phyloP scores from a whole-genome alignment of 2,888 invertebrate species.

The Rhamphomyia laevipes region DNA sequence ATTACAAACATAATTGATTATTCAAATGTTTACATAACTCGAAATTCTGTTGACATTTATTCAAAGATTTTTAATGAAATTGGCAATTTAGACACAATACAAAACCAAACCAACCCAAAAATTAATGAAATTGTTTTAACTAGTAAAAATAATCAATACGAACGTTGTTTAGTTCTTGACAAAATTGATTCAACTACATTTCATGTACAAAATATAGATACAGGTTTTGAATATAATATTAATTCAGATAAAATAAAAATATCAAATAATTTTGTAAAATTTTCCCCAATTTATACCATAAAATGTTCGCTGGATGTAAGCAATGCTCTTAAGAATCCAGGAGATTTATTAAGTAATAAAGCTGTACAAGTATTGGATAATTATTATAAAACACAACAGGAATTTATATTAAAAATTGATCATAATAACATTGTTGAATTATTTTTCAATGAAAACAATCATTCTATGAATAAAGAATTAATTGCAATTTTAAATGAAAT shows the following conservation, averaged over 20 bases:
- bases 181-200: not conserved
- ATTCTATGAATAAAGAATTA: constrained; percentile 19
- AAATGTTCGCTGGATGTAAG: constrained; percentile 14
- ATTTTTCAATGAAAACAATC: constrained; percentile 13
- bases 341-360: constrained; percentile 16
- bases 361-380: constrained; percentile 15
- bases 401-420: constrained; percentile 14
- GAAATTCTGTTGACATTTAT: not conserved
- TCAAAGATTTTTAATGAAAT: constrained; percentile 2
- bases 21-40: not conserved
- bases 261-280: constrained; percentile 17
- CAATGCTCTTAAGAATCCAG: constrained; percentile 16
- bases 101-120: not conserved
- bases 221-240: constrained; percentile 11
- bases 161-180: constrained; percentile 12
- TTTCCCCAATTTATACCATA: constrained; percentile 16
- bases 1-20: not conserved
- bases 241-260: constrained; percentile 11
- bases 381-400: constrained; percentile 12
- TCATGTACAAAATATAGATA: constrained; percentile 18
- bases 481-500: constrained; percentile 20
- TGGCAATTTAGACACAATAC: not conserved
- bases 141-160: constrained; percentile 1
- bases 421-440: constrained; percentile 15
- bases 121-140: constrained; percentile 15